phyloP scores from a whole-genome alignment of 1,140 invertebrate genomes.

The Dendrolimus punctatus region DNA sequence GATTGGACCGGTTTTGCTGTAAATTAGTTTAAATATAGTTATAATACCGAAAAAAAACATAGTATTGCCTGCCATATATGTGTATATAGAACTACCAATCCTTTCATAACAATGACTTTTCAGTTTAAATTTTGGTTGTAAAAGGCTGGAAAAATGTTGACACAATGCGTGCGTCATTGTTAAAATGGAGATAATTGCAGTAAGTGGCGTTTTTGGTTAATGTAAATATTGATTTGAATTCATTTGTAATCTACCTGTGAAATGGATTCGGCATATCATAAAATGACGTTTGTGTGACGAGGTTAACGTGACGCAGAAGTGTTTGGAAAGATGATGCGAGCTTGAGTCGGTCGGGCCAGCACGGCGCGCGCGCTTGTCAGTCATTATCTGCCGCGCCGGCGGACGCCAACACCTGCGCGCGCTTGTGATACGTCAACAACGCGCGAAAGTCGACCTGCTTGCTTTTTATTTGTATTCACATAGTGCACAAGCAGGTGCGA shows the following conservation, averaged over 20 bases:
- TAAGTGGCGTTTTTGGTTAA: no score
- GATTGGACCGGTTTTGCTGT: no score
- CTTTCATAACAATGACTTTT: no score
- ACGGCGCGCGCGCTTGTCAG: slow-evolving; percentile 25
- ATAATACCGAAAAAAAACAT: no score
- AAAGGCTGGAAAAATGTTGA: no score
- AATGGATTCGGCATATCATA: not conserved
- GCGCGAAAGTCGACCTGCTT: slow-evolving; percentile 42
- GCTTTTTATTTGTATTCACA: slow-evolving; percentile 44
- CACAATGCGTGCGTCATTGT: no score
- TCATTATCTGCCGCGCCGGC: slow-evolving; percentile 30
- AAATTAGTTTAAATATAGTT: no score
- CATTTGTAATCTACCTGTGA: not conserved
- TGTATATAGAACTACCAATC: not conserved
- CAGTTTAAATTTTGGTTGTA: no score
- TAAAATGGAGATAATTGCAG: no score
- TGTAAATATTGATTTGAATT: no score
- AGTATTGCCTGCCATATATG: no score
- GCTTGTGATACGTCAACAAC: slow-evolving; percentile 24
- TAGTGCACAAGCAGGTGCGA: slow-evolving; percentile 20
- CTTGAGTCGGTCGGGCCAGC: slow-evolving; percentile 8
- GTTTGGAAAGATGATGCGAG: slow-evolving; percentile 13
- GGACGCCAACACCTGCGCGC: slow-evolving; percentile 33
- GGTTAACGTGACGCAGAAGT: slow-evolving; percentile 18
- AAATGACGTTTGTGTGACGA: slow-evolving; percentile 29